Evolutionary conservation across 2,888 invertebrate genomes (phyloP), one percentile per base, ranked within the genome.

Genomic region (Beris morrisii): DNA sequence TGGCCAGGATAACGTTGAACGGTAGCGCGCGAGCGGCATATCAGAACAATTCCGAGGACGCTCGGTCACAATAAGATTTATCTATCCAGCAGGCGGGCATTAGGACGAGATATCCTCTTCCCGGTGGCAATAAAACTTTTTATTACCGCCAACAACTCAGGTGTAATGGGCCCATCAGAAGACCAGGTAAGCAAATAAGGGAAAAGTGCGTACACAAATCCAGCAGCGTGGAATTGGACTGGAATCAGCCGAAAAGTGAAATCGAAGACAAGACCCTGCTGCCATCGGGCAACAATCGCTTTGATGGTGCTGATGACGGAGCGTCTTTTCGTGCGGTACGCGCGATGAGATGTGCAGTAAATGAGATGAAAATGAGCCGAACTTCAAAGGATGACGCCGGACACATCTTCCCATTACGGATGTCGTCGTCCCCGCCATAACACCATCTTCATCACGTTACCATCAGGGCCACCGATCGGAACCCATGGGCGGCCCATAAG

Each of bases 341-440:
- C 56, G 46, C 57, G 30, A 15, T 55, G 65, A 58, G 58, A 65
- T 65, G 68, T 66, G 38, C 9, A 63, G 64, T 64, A 66, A 68
- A 68, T 66, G 68, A 65, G 68, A 68, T 66, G 68, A 68, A 68
- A 68, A 68, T 66, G 68, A 66, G 61, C 45, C 31, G 43, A 50
- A 66, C 65, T 56, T 68, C 68, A 68, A 68, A 68, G 68, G n/a
- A 13, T 31, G 28, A 58, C 68, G 65, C 52, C 54, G n/a, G 32
- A 38, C 58, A 66, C 64, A 66, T 68, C 58, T 68, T 45, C 65
- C 56, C 66, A 50, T 55, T 50, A 54, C 67, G 58, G 58, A 57
- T 57, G 65, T 64, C 68, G 64, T 66, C 54, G 66, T 46, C 67
- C 43, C 59, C 32, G 50, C 61, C 5, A 38, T 38, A 38, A 5